These are phyloP conservation scores for Pygoscelis adeliae DNA, from an alignment of 2,113 vertebrate species.

Conservation along the genomic window DNA sequence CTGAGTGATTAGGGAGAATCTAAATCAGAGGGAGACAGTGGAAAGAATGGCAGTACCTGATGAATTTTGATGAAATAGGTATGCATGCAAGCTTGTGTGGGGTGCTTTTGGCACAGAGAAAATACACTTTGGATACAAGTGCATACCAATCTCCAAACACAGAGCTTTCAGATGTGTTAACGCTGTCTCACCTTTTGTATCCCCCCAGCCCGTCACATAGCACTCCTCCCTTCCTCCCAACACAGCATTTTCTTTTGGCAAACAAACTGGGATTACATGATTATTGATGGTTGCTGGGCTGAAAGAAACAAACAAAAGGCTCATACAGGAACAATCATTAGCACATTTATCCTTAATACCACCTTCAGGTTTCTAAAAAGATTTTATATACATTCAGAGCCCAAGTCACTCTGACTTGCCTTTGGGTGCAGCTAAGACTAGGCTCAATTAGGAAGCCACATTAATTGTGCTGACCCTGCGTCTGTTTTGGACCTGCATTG, in stretches of 20 bases:
- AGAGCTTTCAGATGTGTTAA: background rate
- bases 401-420: background rate
- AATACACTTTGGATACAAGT: background rate
- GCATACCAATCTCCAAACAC: background rate
- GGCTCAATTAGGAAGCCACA: background rate
- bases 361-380: background rate
- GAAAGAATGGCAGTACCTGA: background rate
- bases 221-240: constrained; percentile 86
- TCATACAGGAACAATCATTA: background rate
- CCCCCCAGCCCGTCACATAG: constrained; percentile 94
- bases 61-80: background rate
- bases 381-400: background rate
- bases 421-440: background rate
- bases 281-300: constrained; percentile 86
- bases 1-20: background rate
- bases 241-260: constrained; percentile 82
- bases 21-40: background rate
- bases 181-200: constrained; percentile 83
- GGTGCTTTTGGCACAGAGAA: background rate
- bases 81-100: background rate
- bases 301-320: constrained; percentile 39
- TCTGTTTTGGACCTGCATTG: background rate
- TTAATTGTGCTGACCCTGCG: background rate
- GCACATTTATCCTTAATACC: background rate
- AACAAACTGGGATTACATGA: constrained; percentile 84